Conservation (phyloP, 2,113 vertebrate genomes). For the Nibea albiflora region DNA sequence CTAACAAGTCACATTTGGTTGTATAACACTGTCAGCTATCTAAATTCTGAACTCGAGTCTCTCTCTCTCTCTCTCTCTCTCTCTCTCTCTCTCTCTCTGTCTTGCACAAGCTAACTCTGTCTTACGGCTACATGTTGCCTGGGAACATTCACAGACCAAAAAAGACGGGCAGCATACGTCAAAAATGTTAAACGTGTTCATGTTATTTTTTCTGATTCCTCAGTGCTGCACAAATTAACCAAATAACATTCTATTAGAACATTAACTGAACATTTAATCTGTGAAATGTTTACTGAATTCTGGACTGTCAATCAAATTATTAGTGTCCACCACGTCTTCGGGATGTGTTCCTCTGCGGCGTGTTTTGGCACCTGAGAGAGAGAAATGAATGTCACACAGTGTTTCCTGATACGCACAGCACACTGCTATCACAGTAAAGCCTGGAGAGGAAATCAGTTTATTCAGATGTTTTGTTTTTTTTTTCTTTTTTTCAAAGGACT, state of each 20-base stretch:
- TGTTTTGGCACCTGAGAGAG: neutral
- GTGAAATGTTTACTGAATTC: conserved; percentile 6
- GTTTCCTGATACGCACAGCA: neutral
- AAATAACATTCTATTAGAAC: neutral
- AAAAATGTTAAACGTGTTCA: neutral
- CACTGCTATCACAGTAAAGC: neutral
- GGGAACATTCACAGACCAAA: conserved; percentile 4
- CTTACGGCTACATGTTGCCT: neutral
- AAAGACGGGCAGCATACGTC: neutral
- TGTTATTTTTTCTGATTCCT: neutral
- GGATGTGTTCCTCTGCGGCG: neutral
- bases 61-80: conserved; percentile 27
- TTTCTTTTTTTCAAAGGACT: neutral
- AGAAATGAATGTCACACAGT: neutral
- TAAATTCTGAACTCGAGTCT: conserved; percentile 17
- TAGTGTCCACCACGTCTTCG: neutral
- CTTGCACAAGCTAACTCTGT: too few species aligned
- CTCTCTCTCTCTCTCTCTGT: conserved; percentile 28
- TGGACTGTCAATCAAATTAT: neutral
- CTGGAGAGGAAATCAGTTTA: neutral
- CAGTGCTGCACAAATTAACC: neutral
- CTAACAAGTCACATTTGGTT: conserved; percentile 58
- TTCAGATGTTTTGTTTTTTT: neutral
- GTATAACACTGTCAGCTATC: conserved; percentile 50
- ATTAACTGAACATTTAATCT: conserved; percentile 24